A percentile compares a stretch with the other conserved stretches of the same genome.
Conservation (phyloP, 2,888 invertebrate genomes). For the Noctua janthina region DNA sequence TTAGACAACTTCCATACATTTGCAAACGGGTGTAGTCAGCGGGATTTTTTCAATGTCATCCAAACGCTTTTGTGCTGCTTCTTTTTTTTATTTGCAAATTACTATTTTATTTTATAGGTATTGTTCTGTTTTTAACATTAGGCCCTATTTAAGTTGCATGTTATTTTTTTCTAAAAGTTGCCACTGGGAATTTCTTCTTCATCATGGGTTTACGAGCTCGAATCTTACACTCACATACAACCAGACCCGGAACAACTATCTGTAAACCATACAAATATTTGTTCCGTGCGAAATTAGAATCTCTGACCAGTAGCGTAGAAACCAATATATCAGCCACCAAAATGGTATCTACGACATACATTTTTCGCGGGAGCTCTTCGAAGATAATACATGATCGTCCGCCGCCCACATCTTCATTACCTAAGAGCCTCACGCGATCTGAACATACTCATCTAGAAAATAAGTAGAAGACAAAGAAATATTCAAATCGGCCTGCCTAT, state of each 20-base stretch:
- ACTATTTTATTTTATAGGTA: constrained; percentile 22
- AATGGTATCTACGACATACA: constrained; percentile 1
- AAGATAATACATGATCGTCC: constrained; percentile 3
- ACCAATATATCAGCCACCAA: constrained; percentile 12
- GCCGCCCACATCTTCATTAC: constrained; percentile 23
- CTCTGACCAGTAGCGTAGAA: constrained; percentile 25
- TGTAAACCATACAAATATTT: constrained; percentile 33
- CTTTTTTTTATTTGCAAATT: constrained; percentile 42
- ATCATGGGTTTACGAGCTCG: constrained; percentile 23
- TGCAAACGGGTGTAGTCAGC: constrained; percentile 54
- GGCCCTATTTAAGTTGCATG: constrained; percentile 45
- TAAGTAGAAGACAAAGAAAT: constrained; percentile 36
- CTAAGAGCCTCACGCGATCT: constrained; percentile 14
- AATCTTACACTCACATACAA: constrained; percentile 22
- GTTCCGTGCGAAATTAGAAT: constrained; percentile 10
- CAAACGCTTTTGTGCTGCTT: constrained; percentile 50
- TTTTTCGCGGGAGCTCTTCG: constrained; percentile 12
- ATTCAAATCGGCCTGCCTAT: constrained; percentile 3
- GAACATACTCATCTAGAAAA: constrained; percentile 38
- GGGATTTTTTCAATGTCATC: constrained; percentile 46
- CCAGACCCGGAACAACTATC: constrained; percentile 17
- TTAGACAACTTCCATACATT: constrained; percentile 54
- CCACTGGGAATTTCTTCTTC: constrained; percentile 28
- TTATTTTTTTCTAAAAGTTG: constrained; percentile 26
- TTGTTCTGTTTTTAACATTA: constrained; percentile 29